Base-by-base conservation (phyloP, 2,797 vertebrate species). In the Taenioides sp. region DNA sequence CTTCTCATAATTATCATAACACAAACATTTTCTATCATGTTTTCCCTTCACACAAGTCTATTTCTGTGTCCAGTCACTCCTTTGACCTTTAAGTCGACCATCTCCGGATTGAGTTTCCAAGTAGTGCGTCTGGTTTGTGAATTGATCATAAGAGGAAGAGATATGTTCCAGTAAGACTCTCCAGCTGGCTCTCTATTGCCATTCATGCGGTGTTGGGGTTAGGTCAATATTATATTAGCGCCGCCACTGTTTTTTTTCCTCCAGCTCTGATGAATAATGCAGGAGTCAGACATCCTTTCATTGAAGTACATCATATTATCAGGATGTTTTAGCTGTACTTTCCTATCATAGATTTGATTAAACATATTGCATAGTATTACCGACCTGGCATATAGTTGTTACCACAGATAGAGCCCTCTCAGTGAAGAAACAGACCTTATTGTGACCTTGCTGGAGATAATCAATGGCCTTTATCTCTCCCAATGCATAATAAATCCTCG, bases 401-500 rank as follows among this genome's bases (percentile, higher is more conserved):
- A 86, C 88, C 85, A 84, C 79, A 88, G 82, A 91, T 83, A 79
- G 84, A 84, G 75, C 75, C 65, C 78, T 87, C 84, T 86, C 77
- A 86, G 76, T 86, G 82, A 86, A 84, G 80, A 87, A 84, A 83
- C 72, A 79, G 84, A 81, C 88, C 87, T 92, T 85, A 84, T 81
- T 81, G 81, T 92, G 92, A 94, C 93, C 91, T 94, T 94, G 91
- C 86, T 84, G 87, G 85, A 92, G 80, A 88, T 86, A 91, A 94
- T 93, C 92, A 92, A 92, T 93, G 93, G 90, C 87, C 92, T 93
- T 93, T 93, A 94, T 94, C 94, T 93, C 78, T 78, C 77, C 83
- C 86, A 87, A 83, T 90, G 87, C 91, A 91, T 94, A 91, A 93
- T 92, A 94, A 92, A 94, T 94, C 86, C 92, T 82, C 89, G 83